Evolutionary conservation across 2,888 invertebrate genomes (phyloP).

Genomic region (Melanostoma mellinum): DNA sequence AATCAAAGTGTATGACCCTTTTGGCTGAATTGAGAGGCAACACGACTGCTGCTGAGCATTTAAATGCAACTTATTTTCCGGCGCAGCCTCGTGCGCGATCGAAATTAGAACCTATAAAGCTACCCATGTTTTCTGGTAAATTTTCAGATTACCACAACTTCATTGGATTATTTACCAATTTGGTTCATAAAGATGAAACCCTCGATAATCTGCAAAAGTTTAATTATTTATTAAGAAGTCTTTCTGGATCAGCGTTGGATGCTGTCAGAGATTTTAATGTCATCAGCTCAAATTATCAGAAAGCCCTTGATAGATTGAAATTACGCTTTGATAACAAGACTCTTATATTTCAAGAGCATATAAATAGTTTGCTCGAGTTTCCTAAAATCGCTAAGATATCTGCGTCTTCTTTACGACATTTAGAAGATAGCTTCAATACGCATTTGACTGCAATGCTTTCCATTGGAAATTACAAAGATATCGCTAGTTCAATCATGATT

Average conservation of each 20-base stretch:
- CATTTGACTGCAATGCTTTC: slow-evolving; percentile 3
- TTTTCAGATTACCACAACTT: slow-evolving; percentile 68
- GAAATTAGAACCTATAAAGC: slow-evolving; percentile 45
- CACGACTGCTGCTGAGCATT: slow-evolving; percentile 1
- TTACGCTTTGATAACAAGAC: not conserved
- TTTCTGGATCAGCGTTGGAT: slow-evolving; percentile 15
- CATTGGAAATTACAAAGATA: slow-evolving; percentile 4
- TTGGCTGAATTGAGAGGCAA: slow-evolving; percentile 17
- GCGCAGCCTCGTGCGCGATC: slow-evolving; percentile 43
- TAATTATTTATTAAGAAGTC: slow-evolving; percentile 26
- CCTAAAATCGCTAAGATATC: not conserved
- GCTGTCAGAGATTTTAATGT: slow-evolving; percentile 7
- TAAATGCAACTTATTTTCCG: slow-evolving; percentile 10
- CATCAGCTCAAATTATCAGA: slow-evolving; percentile 21
- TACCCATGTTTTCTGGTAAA: slow-evolving; percentile 63
- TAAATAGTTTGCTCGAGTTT: not conserved
- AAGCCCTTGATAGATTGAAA: slow-evolving; percentile 7
- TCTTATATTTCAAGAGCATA: slow-evolving; percentile 13
- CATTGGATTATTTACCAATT: slow-evolving; percentile 57
- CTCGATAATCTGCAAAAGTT: slow-evolving; percentile 40
- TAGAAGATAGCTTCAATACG: not conserved
- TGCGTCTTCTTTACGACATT: not conserved
- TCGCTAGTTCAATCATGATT: not conserved
- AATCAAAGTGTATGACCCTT: slow-evolving; percentile 49
- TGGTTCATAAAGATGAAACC: slow-evolving; percentile 62